Evolutionary conservation across 1,140 invertebrate genomes (phyloP).

Genomic region (Episyrphus balteatus): DNA sequence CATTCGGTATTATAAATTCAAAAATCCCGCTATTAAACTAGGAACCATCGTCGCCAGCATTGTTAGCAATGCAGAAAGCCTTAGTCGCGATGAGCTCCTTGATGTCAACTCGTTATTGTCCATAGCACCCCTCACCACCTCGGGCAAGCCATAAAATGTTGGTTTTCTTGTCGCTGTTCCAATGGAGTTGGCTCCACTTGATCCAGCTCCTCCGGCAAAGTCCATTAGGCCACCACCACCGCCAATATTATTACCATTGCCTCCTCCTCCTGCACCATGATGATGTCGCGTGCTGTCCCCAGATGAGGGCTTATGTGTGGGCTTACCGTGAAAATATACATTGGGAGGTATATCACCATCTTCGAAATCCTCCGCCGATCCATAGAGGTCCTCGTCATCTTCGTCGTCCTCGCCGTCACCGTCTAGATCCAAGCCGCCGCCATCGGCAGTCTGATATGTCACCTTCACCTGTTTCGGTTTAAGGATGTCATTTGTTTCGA

Average conservation of each 20-base stretch:
- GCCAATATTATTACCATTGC: conserved; percentile 11
- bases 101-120: conserved; percentile 12
- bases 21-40: no score
- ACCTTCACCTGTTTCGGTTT: conserved; percentile 37
- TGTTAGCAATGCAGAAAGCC: no score
- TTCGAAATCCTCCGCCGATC: conserved; percentile 34
- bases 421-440: conserved; percentile 30
- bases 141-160: conserved; percentile 12
- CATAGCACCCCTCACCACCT: conserved; percentile 9
- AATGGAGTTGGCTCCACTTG: no score
- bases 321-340: conserved; percentile 29
- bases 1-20: no score
- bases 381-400: conserved; percentile 35
- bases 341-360: conserved; percentile 25
- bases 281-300: conserved; percentile 3
- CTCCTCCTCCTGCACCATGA: conserved; percentile 2
- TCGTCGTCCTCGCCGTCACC: conserved; percentile 33
- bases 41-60: no score
- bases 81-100: conserved; percentile 5
- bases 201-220: conserved; percentile 7
- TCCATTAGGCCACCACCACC: background rate
- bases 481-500: conserved; percentile 36
- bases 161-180: conserved; percentile 12
- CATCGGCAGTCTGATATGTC: conserved; percentile 34
- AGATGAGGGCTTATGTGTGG: conserved; percentile 23